Evolutionary conservation across 2,888 invertebrate genomes (phyloP), one percentile per base, ranked within the genome.

Genomic region (Scaptodrosophila latifasciaeformis): DNA sequence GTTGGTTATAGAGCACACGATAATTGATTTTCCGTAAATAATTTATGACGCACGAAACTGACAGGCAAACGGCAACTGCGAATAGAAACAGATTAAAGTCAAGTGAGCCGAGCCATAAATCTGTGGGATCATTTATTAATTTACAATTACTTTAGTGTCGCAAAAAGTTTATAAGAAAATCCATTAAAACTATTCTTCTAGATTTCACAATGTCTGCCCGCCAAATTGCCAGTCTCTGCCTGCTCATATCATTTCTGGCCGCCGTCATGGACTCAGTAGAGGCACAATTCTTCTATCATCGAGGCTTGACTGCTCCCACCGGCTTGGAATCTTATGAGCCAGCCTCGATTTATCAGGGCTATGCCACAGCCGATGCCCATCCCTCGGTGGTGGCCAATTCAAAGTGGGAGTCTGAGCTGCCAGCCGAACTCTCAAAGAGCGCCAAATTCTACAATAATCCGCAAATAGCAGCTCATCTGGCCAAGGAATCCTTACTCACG

Each of bases 401-500:
- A 1, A 90, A 90, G 1, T 89, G 90, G 71, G 94, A 95, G 78
- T 88, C 93, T 0, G 88, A 90, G 43, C 86, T 94, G n/a, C 93
- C 94, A 0, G 86, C 89, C 0, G 90, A 92, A 56, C 86, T 93
- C 21, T 86, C 89, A 45, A 89, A 89, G 40, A 83, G 85, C 47
- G 67, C 68, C 2, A 87, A 87, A 4, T 94, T 94, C 84, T 95
- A 93, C 83, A 93, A 92, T 72, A 91, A 94, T 85, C 94, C 94
- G 0, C 84, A 88, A 1, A 89, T 93, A 9, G 94, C 92, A 4
- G 90, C 90, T 4, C 91, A 90, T 0, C 87, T 95, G 7, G 94
- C 94, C 1, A 91, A 91, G 71, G 93, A 92, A 70, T 93, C 94
- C 0, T 93, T 93, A 92, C 90, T 93, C 65, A 89, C 90, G 0